Percentiles rank a stretch among this genome's conserved stretches.
Conservation (phyloP, 2,113 vertebrate species). For the Microcebus lehilahytsara region DNA sequence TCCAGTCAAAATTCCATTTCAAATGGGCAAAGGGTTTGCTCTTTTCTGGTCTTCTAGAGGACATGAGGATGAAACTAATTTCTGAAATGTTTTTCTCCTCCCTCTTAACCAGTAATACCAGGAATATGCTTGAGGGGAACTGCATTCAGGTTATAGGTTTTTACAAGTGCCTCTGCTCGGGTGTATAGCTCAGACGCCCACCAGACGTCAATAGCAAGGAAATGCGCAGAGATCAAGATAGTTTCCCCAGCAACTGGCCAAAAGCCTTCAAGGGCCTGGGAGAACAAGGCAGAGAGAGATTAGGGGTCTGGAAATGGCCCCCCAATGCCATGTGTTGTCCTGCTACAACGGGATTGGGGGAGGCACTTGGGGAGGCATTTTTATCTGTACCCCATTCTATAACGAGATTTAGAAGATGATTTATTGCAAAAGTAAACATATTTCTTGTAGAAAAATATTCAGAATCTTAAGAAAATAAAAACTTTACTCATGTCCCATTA, state of each 20-base stretch:
- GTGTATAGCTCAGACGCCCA: neutral
- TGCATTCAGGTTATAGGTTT: neutral
- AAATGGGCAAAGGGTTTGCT: neutral
- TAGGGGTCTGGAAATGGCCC: neutral
- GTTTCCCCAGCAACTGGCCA: neutral
- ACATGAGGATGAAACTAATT: conserved; percentile 19
- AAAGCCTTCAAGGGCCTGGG: neutral
- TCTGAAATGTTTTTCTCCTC: neutral
- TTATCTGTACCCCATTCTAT: neutral
- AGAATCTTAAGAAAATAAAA: conserved; percentile 20
- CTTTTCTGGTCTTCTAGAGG: neutral
- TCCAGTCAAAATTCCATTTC: conserved; percentile 40
- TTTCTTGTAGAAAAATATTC: conserved; percentile 23
- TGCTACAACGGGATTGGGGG: no score
- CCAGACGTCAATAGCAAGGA: neutral
- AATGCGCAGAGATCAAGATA: neutral
- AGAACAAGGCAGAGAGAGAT: neutral
- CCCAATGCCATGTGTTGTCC: neutral
- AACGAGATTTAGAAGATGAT: neutral
- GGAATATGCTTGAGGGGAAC: neutral
- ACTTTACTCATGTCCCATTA: neutral
- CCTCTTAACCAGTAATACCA: neutral
- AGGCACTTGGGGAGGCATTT: neutral
- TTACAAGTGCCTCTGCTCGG: neutral
- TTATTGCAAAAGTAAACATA: neutral